These are phyloP conservation scores for Henricia sp. DNA, from an alignment of 53 echinoderm and acorn worm genomes.

Conservation along the genomic window DNA sequence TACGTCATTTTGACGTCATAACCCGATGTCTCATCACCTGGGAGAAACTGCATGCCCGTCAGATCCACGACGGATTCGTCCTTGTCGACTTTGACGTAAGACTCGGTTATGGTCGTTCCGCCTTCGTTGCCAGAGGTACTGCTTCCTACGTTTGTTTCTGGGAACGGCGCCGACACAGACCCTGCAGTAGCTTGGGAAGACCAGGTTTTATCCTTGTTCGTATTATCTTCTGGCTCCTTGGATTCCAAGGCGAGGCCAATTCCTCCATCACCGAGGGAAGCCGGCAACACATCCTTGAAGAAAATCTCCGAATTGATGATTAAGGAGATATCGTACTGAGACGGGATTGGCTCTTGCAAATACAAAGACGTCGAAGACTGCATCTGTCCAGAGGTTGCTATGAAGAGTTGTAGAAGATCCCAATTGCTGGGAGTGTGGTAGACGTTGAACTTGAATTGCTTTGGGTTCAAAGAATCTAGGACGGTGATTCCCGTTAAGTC, in stretches of 20 bases:
- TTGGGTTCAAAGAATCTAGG: conserved; percentile 9
- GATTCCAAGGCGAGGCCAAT: conserved; percentile 2
- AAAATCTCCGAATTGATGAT: conserved; percentile 45
- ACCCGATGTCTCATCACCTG: conserved; percentile 4
- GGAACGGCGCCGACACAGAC: conserved; percentile 6
- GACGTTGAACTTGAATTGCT: conserved; percentile 25
- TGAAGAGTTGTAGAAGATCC: conserved; percentile 40
- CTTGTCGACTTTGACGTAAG: conserved; percentile 15
- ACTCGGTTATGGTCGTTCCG: not conserved
- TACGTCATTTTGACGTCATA: not conserved
- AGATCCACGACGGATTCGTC: conserved; percentile 8
- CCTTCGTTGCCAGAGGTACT: not conserved
- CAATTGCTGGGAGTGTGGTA: conserved; percentile 41
- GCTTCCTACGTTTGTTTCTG: not conserved
- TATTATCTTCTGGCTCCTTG: not conserved
- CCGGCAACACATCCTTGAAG: conserved; percentile 26
- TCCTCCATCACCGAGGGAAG: conserved; percentile 22
- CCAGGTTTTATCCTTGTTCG: conserved; percentile 10
- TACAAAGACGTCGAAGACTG: not conserved
- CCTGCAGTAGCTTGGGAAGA: not conserved
- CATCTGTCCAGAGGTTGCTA: conserved; percentile 26
- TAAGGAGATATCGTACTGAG: conserved; percentile 9
- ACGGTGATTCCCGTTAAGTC: not conserved
- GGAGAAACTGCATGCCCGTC: conserved; percentile 7
- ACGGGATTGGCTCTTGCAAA: conserved; percentile 40